Conservation (phyloP, 1,140 invertebrate genomes). For the Drosophila athabasca region DNA sequence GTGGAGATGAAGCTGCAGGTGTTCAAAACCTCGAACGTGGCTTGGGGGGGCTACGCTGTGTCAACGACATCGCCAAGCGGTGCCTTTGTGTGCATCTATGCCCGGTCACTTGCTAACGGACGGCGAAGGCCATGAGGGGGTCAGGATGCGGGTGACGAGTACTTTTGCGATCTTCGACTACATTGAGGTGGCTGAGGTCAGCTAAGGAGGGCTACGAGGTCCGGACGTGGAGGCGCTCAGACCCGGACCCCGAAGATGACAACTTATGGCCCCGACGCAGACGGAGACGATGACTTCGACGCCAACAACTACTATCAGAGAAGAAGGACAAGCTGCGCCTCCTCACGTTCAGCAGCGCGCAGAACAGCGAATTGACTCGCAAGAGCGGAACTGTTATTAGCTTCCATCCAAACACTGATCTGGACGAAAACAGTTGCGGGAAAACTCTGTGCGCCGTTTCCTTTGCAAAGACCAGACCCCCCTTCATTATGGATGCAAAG, state of each 20-base stretch:
- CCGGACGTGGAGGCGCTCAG: conserved; percentile 86
- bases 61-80: conserved; percentile 97
- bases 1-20: conserved; percentile 93
- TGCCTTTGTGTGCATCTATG: conserved; percentile 97
- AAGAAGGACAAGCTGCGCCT: conserved; percentile 59
- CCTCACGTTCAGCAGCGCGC: conserved; percentile 34
- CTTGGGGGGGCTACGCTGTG: conserved; percentile 97
- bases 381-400: conserved; percentile 79
- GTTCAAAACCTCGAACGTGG: conserved; percentile 94
- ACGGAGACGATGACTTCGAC: conserved; percentile 70
- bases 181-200: conserved; percentile 96
- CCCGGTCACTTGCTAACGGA: conserved; percentile 96
- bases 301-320: conserved; percentile 56
- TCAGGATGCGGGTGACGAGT: conserved; percentile 94
- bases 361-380: conserved; percentile 80
- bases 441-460: conserved; percentile 89
- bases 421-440: conserved; percentile 75
- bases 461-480: conserved; percentile 92
- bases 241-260: conserved; percentile 78
- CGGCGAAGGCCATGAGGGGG: conserved; percentile 93
- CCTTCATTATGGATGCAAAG: conserved; percentile 99
- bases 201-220: conserved; percentile 95
- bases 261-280: conserved; percentile 74
- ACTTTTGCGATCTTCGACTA: conserved; percentile 98
- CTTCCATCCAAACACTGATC: conserved; percentile 79